Base-by-base conservation (phyloP, 2,113 vertebrate species). In the Tylochromis polylepis region DNA sequence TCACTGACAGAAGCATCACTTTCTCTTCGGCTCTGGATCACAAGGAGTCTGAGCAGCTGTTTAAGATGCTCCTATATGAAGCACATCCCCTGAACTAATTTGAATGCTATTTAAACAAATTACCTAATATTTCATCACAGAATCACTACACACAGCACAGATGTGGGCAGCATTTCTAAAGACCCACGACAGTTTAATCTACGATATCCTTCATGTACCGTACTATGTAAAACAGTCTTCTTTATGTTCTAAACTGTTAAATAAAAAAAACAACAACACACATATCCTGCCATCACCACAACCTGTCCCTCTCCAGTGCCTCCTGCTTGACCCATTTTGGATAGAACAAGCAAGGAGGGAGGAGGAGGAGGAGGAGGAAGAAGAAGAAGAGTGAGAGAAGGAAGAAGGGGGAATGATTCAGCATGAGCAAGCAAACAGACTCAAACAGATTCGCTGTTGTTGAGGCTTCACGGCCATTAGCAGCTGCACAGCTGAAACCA, bases 321-420 rank as follows among this genome's bases (percentile, higher is more conserved):
- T 86, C 31, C 78, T 84, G 88, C 79, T 72, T 94, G 90, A 88
- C 88, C 92, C 89, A 92, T 85, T 94, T 93, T 87, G 56, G 81
- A 85, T 62, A 22, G 41, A 91, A 86, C 34, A 83, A 59, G 83
- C 27, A 18, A 36, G 60, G 53, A 67, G n/a, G 59, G 84, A 87
- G 83, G 79, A 90, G 82, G 51, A 72, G 49, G 67, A 85, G 85
- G 81, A 89, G 78, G 67, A 92, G 85, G 78, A 36, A 27, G 81
- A 89, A 72, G 67, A 92, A 83, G 78, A 36, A 27, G 65, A 72
- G 11, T 57, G 58, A 38, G 81, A 91, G 51, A 70, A 58, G 58
- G 85, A 83, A 86, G 90, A 85, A 79, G 88, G 65, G 65, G 58
- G 86, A 89, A 95, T 95, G 95, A 95, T 95, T 95, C 95, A 95